Evolutionary conservation across 2,888 invertebrate species (phyloP).

Genomic region (Fabriciana adippe): DNA sequence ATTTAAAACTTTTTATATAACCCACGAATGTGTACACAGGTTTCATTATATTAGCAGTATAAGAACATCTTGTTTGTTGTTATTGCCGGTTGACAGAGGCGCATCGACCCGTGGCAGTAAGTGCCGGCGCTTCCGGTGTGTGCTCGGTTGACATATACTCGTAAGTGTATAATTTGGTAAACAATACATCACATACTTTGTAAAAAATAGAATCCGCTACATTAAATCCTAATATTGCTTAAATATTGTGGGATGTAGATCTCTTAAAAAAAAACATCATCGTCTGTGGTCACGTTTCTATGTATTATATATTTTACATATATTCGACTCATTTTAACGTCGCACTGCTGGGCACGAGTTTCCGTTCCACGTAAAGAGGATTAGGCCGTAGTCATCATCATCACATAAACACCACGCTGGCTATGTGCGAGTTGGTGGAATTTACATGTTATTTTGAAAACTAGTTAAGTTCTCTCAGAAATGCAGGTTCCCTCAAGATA

Average conservation of each 20-base stretch:
- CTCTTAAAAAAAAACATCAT: not conserved
- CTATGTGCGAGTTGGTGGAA: too few species aligned
- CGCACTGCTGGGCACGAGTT: too few species aligned
- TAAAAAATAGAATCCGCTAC: not conserved
- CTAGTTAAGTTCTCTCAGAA: too few species aligned
- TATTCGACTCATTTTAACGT: too few species aligned
- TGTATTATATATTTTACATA: too few species aligned
- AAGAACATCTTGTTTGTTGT: conserved; percentile 44
- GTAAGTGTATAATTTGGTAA: conserved; percentile 19
- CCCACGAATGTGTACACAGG: conserved; percentile 12
- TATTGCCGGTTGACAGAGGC: conserved; percentile 67
- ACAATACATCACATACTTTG: conserved; percentile 19
- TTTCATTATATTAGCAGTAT: conserved; percentile 21
- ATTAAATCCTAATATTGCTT: not conserved
- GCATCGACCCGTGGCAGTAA: conserved; percentile 60
- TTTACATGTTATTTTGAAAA: too few species aligned
- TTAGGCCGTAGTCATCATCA: too few species aligned
- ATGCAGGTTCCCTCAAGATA: too few species aligned
- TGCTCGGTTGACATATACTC: conserved; percentile 16
- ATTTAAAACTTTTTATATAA: conserved; percentile 4
- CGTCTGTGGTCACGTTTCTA: too few species aligned
- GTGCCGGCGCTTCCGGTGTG: conserved; percentile 35
- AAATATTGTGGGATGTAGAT: not conserved
- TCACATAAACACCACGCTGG: too few species aligned
- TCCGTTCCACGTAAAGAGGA: too few species aligned